phyloP scores from a whole-genome alignment of 2,888 invertebrate species.

The Epinotia bilunana region DNA sequence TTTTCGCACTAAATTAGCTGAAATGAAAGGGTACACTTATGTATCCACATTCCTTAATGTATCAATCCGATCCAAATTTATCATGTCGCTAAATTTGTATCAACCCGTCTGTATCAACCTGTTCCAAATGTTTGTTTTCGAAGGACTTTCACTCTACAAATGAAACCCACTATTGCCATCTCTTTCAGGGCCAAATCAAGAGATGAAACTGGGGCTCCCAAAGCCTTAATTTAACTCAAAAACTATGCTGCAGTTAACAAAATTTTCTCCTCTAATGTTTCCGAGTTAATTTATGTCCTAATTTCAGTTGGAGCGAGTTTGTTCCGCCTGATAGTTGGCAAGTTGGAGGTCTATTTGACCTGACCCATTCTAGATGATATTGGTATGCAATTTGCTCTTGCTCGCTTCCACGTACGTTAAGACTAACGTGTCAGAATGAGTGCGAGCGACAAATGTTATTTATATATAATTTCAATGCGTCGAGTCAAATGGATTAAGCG shows the following conservation, averaged over 20 bases:
- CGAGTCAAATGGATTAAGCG: constrained; percentile 2
- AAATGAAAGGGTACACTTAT: too few relatives aligned
- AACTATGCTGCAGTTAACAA: constrained; percentile 41
- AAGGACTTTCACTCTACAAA: background rate
- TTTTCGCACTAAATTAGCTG: too few relatives aligned
- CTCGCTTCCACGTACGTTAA: background rate
- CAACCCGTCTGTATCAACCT: too few relatives aligned
- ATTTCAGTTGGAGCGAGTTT: constrained; percentile 42
- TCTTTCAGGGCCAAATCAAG: background rate
- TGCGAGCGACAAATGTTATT: too few relatives aligned
- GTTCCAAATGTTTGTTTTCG: background rate
- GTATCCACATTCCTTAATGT: too few relatives aligned
- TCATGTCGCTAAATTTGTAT: too few relatives aligned
- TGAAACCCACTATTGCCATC: background rate
- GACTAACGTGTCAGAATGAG: background rate
- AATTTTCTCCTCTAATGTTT: constrained; percentile 29
- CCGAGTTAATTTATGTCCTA: constrained; percentile 44
- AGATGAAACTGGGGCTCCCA: background rate
- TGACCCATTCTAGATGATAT: too few relatives aligned
- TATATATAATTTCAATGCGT: background rate
- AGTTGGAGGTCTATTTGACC: constrained; percentile 14
- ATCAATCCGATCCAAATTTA: too few relatives aligned
- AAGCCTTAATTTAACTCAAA: constrained; percentile 22
- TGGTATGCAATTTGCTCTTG: background rate
- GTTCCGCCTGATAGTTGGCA: constrained; percentile 37